Percentiles rank a stretch among this genome's conserved stretches.
phyloP scores from a whole-genome alignment of 2,797 vertebrate species.

The Syngnathus rostellatus region DNA sequence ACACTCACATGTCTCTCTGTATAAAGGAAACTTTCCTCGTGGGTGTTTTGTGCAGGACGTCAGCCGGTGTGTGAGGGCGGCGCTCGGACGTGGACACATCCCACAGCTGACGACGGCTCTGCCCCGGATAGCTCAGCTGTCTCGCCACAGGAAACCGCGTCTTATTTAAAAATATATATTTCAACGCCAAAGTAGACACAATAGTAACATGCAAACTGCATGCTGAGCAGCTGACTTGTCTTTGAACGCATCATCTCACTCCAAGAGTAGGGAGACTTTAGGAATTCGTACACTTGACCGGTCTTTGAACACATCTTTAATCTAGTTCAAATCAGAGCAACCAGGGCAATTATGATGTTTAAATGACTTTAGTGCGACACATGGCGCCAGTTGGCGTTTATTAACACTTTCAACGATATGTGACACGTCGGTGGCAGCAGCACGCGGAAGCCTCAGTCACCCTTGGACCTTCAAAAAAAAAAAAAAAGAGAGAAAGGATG shows the following conservation, averaged over 20 bases:
- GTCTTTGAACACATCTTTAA: neutral
- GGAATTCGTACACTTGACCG: neutral
- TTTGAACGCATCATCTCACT: neutral
- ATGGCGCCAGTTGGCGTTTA: slow-evolving; percentile 1
- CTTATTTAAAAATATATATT: too few relatives aligned
- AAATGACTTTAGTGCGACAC: neutral
- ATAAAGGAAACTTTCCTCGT: neutral
- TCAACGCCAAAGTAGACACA: neutral
- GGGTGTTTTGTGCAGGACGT: slow-evolving; percentile 2
- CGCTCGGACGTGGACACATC: slow-evolving; percentile 4
- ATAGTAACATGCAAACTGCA: neutral
- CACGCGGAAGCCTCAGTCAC: neutral
- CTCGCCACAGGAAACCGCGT: neutral
- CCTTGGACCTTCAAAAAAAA: too few relatives aligned
- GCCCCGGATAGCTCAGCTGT: slow-evolving; percentile 3
- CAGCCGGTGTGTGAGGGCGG: slow-evolving; percentile 7
- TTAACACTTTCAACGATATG: neutral
- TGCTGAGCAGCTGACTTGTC: neutral
- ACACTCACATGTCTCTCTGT: neutral
- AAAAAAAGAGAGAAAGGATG: neutral
- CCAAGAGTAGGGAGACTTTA: neutral
- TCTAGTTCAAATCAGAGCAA: neutral
- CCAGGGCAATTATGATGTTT: neutral
- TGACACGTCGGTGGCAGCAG: neutral
- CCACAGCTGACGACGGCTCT: slow-evolving; percentile 5